Percentiles rank a stretch among this genome's conserved stretches.
Conservation (phyloP, 2,888 invertebrate genomes). For the Lomographa bimaculata region DNA sequence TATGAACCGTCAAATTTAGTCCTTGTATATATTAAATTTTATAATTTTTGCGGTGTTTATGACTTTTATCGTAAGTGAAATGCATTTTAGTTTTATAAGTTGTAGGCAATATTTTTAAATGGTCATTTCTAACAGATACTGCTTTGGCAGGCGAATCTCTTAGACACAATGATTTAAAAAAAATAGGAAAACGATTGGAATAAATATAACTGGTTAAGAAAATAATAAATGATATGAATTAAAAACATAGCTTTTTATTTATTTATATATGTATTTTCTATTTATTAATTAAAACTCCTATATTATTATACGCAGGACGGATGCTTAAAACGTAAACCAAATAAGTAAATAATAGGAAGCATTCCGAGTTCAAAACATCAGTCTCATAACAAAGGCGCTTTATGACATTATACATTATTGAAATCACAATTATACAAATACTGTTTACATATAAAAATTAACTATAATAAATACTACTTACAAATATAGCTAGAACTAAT, state of each 20-base stretch:
- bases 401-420: too few relatives aligned
- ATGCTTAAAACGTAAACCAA: too few relatives aligned
- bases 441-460: neutral
- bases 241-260: slow-evolving; percentile 38
- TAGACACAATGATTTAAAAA: slow-evolving; percentile 79
- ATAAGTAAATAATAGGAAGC: too few relatives aligned
- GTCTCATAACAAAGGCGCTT: slow-evolving; percentile 13
- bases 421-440: too few relatives aligned
- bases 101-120: slow-evolving; percentile 81
- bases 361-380: neutral
- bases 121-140: slow-evolving; percentile 77
- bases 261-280: slow-evolving; percentile 29
- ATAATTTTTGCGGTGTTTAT: slow-evolving; percentile 79
- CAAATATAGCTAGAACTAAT: slow-evolving; percentile 38
- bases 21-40: slow-evolving; percentile 76
- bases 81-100: slow-evolving; percentile 83
- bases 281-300: slow-evolving; percentile 14
- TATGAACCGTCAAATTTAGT: slow-evolving; percentile 73
- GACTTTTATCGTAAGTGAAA: slow-evolving; percentile 75
- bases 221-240: slow-evolving; percentile 81
- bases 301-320: slow-evolving; percentile 36
- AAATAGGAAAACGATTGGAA: slow-evolving; percentile 81
- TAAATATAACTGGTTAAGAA: slow-evolving; percentile 82
- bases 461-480: slow-evolving; percentile 15
- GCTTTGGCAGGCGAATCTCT: slow-evolving; percentile 78